Evolutionary conservation across 1,140 invertebrate genomes (phyloP), one percentile per base, ranked within the genome.

Genomic region (Maconellicoccus hirsutus): DNA sequence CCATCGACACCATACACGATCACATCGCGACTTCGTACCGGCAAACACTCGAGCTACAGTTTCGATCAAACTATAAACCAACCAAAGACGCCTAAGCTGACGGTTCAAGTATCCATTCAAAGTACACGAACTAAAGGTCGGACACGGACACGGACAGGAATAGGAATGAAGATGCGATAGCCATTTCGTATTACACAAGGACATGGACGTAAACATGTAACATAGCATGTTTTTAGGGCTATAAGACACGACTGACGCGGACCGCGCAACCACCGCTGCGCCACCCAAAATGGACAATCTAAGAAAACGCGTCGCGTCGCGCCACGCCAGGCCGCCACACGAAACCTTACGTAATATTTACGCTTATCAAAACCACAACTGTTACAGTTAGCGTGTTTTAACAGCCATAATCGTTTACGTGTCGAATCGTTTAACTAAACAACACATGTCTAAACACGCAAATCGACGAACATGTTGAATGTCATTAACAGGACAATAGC

Each of bases 361-460:
- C 61, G 25, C 14, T 66, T 66, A 66, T 66, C 61, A 66, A 66
- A 66, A 66, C 10, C 61, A 26, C 61, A 66, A 66, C 61, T 66
- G 61, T 66, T 66, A 66, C 61, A 66, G 61, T 66, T 66, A 66
- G 61, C 61, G 61, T 66, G 61, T 66, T 66, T 66, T 66, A 66
- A 66, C 61, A 66, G 25, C 61, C 10, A 66, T 66, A 66, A 66
- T 66, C 70, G 70, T 39, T 70, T 42, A 52, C 70, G 70, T 42
- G 70, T 38, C 33, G 70, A 70, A 42, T 70, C 70, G 42, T 39
- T 70, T 33, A 52, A 70, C 70, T 21, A 52, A 52, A 70, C 14
- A 70, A 70, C 70, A 70, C 70, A 70, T 70, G 42, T 70, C 33
- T 52, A 19, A 70, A 70, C 70, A 70, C 70, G 70, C 70, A 70